Base-by-base conservation (phyloP, 2,797 vertebrate genomes). In the Hypotaenidia okinawae region DNA sequence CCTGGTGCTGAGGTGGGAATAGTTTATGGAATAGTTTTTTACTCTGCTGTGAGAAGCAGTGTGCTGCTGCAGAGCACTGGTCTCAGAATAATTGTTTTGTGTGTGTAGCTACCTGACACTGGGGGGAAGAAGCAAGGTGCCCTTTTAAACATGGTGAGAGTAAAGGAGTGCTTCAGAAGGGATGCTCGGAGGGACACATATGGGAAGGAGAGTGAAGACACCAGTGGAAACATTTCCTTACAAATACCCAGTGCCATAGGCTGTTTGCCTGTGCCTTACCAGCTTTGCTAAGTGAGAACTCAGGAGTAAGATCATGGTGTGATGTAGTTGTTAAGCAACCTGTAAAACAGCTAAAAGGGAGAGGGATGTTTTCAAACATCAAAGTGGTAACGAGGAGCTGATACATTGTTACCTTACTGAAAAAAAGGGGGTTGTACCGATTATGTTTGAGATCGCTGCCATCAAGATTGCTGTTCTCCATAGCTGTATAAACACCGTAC, bases 381-480 rank as follows among this genome's bases (percentile, higher is more conserved):
- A 67, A 91, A 92, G 63, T 76, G 75, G 39, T 84, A 74, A 11
- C 43, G 80, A 84, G 66, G 85, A 83, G 37, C 23, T 49, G 55
- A 74, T 63, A n/a, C 14, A 11, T 23, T 95, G 86, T 91, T 89
- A 22, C 68, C 90, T 89, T 86, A 61, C 6, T 67, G 66, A 89
- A 90, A 92, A 75, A 75, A 90, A 66, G 21, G 5, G 19, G 89
- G 95, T 86, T 95, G 90, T 96, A 62, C 82, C 66, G 23, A 28
- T 89, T 87, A 35, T 77, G 57, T 90, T 75, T 96, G 95, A 78
- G 78, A 85, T 85, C 47, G 0, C 62, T 95, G 91, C 94, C 94
- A 77, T 96, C 92, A 94, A 80, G 90, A 91, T 90, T 76, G 16
- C 89, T 95, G 63, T 96, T 87, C 61, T 74, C 67, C 85, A 94